Base-by-base conservation (phyloP, 1,140 invertebrate genomes). In the Whitmania pigra region DNA sequence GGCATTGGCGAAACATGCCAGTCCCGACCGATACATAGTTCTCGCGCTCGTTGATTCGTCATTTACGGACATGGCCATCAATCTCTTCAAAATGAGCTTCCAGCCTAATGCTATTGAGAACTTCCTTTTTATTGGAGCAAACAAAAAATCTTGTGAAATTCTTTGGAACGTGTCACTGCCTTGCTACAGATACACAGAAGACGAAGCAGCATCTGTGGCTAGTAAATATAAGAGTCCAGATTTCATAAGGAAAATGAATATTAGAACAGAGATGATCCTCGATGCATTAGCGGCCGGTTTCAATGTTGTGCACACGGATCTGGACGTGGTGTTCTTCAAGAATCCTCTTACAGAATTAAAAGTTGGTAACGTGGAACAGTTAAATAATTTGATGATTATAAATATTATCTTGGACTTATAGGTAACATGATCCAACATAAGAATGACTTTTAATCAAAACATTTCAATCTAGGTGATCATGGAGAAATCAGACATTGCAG, bases 221-320 rank as follows among this genome's bases (percentile, higher is more conserved):
- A 72, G 70, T 63, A 49, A 20, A 17, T 72, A 68, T 20, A 31
- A 66, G n/a, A 67, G 63, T 49, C 57, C 43, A n/a, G 73, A 36
- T 49, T 74, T 74, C 73, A 71, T 67, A 20, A 69, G 63, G 22
- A 74, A 74, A 53, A 74, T 74, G 73, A 74, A 74, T 40, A 49
- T 67, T 18, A 69, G 73, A 18, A 74, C 73, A 27, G 54, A 67
- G 22, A 66, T 74, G 70, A 68, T 74, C 36, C 27, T 74, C 9
- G 69, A 72, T 43, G 73, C 73, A 18, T 43, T 74, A 20, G 22
- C 13, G 20, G 25, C 40, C 40, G 73, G 73, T 18, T 74, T 67
- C 57, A 74, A 43, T 22, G 70, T 74, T n/a, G 69, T 74, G 2
- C 73, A 74, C 40, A 74, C 73, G 9, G 73, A 74, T 57, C 54